Evolutionary conservation across 2,113 vertebrate genomes (phyloP), one percentile per base, ranked within the genome.

Genomic region (Neopipo cinnamomea): DNA sequence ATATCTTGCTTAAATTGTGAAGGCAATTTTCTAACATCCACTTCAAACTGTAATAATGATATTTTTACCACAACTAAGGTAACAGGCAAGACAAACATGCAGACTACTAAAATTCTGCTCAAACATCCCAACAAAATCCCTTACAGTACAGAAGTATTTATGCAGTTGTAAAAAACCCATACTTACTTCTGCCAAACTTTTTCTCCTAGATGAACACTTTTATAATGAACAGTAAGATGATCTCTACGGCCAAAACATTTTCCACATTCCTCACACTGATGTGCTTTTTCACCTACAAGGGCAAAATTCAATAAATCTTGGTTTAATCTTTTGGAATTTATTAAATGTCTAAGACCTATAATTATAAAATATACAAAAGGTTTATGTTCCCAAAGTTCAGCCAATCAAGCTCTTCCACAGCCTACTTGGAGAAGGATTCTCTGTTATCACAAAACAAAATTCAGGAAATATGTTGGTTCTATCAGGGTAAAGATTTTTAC

Each of bases 101-200:
- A 66, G n/a, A 59, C 19, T 22, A 47, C 24, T 22, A 77, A 28
- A 88, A 59, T 42, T 81, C 65, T 52, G 23, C 72, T 71, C 2
- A 5, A 72, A 81, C 14, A n/a, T 16, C 41, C 28, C 27, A 71
- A 30, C 6, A 67, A 61, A 49, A 74, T 47, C 71, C 41, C 8
- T 41, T 52, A 70, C 17, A 58, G 17, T 11, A 68, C 12, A n/a
- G 20, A 89, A 50, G 31, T 9, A 50, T 53, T 85, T 65, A 74
- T 1, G 1, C 79, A 80, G 37, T 5, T 80, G 47, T 20, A 65
- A 65, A 78, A 86, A 47, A 0, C 1, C 19, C 44, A 25, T 28
- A 98, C 98, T 98, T 98, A 99, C 99, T 99, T 99, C 95, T 99
- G 99, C 99, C 99, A 99, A 44, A 99, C 98, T 91, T 99, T 99